Conservation (phyloP, 2,797 vertebrate species). For the Limnodromus scolopaceus region DNA sequence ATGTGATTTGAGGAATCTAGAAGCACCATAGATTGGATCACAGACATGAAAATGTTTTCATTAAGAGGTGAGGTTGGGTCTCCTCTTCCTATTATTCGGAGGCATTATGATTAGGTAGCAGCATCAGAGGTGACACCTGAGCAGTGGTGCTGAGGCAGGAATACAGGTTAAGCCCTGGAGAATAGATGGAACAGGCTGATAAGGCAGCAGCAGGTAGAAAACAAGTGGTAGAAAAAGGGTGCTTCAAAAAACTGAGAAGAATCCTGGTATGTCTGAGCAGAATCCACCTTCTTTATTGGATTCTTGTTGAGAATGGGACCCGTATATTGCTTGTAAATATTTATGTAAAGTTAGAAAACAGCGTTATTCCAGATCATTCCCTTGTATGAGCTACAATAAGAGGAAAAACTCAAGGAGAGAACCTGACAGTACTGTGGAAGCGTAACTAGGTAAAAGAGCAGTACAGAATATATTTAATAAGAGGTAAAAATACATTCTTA, state of each 20-base stretch:
- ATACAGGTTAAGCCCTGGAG: not conserved
- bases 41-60: not conserved
- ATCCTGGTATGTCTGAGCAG: not conserved
- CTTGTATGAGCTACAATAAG: not conserved
- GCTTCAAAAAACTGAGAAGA: not conserved
- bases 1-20: not conserved
- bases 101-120: not conserved
- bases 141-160: not conserved
- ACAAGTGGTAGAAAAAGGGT: not conserved
- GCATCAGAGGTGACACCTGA: not conserved
- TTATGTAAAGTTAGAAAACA: not conserved
- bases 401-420: not conserved
- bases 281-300: not conserved
- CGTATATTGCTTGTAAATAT: not conserved
- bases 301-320: not conserved
- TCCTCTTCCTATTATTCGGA: not conserved
- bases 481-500: not conserved
- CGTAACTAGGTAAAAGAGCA: not conserved
- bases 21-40: not conserved
- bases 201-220: not conserved
- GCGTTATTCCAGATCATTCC: not conserved
- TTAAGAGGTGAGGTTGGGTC: not conserved
- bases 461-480: not conserved
- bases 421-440: not conserved
- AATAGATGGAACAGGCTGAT: not conserved